Percentiles rank a stretch among this genome's conserved stretches.
Evolutionary conservation across 2,888 invertebrate species (phyloP).

Genomic region (Sphaerophoria rueppellii): DNA sequence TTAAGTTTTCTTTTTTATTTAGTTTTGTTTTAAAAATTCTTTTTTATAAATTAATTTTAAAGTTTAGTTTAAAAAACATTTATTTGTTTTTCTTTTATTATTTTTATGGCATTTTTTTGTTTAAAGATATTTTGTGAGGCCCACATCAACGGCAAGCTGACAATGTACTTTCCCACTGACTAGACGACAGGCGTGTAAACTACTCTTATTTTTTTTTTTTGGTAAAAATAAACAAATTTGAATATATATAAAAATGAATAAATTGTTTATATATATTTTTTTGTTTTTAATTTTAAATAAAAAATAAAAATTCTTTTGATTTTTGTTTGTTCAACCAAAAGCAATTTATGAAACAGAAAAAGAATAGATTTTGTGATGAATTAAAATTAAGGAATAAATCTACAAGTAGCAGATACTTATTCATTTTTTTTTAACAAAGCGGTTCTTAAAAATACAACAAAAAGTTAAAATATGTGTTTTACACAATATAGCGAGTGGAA

Average conservation of each 20-base stretch:
- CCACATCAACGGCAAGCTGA: conserved; percentile 88
- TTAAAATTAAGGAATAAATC: conserved; percentile 9
- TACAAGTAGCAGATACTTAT: conserved; percentile 42
- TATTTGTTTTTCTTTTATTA: conserved; percentile 46
- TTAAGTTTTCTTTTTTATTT: conserved; percentile 39
- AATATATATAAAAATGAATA: conserved; percentile 52
- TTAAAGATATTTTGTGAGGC: conserved; percentile 81
- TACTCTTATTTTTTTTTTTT: conserved; percentile 79
- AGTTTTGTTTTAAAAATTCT: conserved; percentile 46
- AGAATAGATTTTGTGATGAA: conserved; percentile 56
- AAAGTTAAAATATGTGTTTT: conserved; percentile 51
- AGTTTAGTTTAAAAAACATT: conserved; percentile 57
- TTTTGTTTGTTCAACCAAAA: conserved; percentile 15
- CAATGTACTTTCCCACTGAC: conserved; percentile 82
- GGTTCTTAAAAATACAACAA: conserved; percentile 22
- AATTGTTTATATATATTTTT: conserved; percentile 68
- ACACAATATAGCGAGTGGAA: conserved; percentile 75
- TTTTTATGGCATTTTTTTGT: conserved; percentile 56
- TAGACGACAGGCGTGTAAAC: conserved; percentile 82
- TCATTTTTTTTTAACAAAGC: background rate
- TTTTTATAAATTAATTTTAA: conserved; percentile 71
- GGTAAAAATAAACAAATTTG: conserved; percentile 79
- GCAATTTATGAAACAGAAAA: conserved; percentile 34
- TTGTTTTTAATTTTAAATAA: conserved; percentile 53
- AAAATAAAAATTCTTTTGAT: conserved; percentile 16